Conservation (phyloP, 2,113 vertebrate species). For the Actenoides hombroni region DNA sequence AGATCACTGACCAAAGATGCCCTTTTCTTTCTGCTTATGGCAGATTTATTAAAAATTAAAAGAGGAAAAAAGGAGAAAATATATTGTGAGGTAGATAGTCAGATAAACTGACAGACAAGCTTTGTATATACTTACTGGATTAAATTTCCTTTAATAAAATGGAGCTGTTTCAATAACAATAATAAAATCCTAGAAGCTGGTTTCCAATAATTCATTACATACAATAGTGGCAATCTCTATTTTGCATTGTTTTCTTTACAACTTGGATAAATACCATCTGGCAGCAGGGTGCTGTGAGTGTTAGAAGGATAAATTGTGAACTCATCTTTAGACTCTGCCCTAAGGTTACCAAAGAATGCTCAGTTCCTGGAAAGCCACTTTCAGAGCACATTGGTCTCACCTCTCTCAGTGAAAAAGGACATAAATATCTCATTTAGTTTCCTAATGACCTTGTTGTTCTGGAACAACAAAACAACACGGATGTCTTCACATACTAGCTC, state of each 20-base stretch:
- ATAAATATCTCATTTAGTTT: neutral
- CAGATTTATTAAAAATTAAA: neutral
- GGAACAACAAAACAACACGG: neutral
- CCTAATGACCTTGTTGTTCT: neutral
- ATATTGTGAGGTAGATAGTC: neutral
- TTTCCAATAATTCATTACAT: neutral
- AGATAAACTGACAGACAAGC: neutral
- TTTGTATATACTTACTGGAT: neutral
- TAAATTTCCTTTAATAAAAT: slow-evolving; percentile 13
- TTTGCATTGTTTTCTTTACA: neutral
- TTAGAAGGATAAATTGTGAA: neutral
- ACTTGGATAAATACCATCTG: neutral
- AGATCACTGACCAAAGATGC: neutral
- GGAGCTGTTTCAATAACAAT: neutral
- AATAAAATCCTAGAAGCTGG: neutral
- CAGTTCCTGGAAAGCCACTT: neutral
- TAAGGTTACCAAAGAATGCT: neutral
- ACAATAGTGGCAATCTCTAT: neutral
- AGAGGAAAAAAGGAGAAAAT: neutral
- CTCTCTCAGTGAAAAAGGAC: neutral
- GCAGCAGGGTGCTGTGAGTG: neutral
- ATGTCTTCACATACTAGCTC: neutral
- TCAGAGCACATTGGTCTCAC: neutral
- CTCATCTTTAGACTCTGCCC: neutral
- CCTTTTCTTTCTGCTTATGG: neutral